Evolutionary conservation across 1,140 invertebrate genomes (phyloP), one percentile per base, ranked within the genome.

Genomic region (Dendrolimus kikuchii): DNA sequence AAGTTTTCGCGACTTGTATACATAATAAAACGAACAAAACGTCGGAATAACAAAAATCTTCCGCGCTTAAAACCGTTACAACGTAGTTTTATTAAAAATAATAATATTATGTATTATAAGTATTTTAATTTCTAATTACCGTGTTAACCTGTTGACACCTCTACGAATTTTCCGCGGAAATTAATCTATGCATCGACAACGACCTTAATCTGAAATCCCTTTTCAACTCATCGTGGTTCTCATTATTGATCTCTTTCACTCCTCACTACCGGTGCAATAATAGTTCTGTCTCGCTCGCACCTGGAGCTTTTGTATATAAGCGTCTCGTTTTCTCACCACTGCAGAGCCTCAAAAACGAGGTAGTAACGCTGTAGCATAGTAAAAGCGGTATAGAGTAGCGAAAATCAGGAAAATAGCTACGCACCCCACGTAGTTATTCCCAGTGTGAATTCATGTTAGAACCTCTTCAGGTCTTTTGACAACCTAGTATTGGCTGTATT

Each of bases 171-270:
- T 59, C 77, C 67, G 64, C 57, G 59, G 53, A 66, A 57, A 56
- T 53, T 82, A 74, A 66, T 86, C 82, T 86, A 77, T 83, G 82
- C 56, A 70, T 77, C 77, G 76, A 82, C 80, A 82, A 83, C 83
- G 83, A 83, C 83, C 83, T 86, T 86, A 86, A 86, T 86, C 81
- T 86, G 83, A 86, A 86, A 86, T 86, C 83, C 83, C 83, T 86
- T 86, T 86, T 86, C 83, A 83, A 86, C 83, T 86, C 81, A 73
- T 86, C 81, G 79, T 78, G 77, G 74, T 74, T 83, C 83, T 86
- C 83, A 86, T 86, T 86, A 86, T 86, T 84, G 83, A 86, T 86
- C 83, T 86, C 83, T 86, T 86, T 86, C 83, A 84, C 83, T 86
- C 83, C 78, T 86, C 81, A 81, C 82, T 81, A 86, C 81, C 82